A percentile compares a stretch with the other conserved stretches of the same genome.
Evolutionary conservation across 1,140 invertebrate species (phyloP).

Genomic region (Hydropsyche tenuis): DNA sequence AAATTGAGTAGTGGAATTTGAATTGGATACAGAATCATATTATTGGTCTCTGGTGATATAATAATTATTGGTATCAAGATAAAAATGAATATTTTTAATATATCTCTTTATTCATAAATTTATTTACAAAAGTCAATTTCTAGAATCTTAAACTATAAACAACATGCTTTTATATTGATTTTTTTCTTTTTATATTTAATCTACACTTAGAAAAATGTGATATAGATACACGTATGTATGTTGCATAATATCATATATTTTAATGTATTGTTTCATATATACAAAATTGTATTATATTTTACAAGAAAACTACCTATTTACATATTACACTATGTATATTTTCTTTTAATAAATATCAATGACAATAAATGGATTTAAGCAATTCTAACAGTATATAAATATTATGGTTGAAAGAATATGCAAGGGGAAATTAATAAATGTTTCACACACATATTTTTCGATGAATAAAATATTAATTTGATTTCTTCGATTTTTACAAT

Average conservation of each 20-base stretch:
- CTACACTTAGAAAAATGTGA: slow-evolving; percentile 39
- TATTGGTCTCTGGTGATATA: too few relatives aligned
- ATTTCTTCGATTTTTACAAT: too few relatives aligned
- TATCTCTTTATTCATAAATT: slow-evolving; percentile 40
- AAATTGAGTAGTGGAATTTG: too few relatives aligned
- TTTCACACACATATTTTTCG: too few relatives aligned
- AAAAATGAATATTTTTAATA: slow-evolving; percentile 16
- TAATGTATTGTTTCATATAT: slow-evolving; percentile 17
- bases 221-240: slow-evolving; percentile 17
- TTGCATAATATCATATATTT: slow-evolving; percentile 9
- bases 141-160: slow-evolving; percentile 33
- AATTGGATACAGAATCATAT: too few relatives aligned
- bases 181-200: slow-evolving; percentile 13
- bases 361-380: not conserved
- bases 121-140: slow-evolving; percentile 41
- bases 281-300: slow-evolving; percentile 7
- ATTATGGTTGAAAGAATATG: too few relatives aligned
- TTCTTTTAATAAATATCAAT: too few relatives aligned
- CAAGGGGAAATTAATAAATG: too few relatives aligned
- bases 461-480: too few relatives aligned
- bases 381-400: not conserved
- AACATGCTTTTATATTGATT: slow-evolving; percentile 34
- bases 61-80: not conserved
- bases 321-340: slow-evolving; percentile 5
- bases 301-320: slow-evolving; percentile 32